These are phyloP conservation scores for Ariopsis seemanni DNA, from an alignment of 2,113 vertebrate species.

Conservation along the genomic window DNA sequence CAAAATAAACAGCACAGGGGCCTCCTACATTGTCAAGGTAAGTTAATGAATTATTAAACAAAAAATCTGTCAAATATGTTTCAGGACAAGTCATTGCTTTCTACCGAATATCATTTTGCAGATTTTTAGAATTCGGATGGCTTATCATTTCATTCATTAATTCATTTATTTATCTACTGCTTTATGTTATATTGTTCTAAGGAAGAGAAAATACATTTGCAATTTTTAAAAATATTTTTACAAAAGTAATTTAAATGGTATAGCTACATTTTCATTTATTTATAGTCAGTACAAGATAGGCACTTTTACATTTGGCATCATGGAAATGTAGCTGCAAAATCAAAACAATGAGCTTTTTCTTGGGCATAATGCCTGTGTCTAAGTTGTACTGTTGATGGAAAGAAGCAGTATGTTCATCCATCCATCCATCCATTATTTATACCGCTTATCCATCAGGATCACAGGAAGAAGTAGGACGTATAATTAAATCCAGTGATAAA, in stretches of 20 bases:
- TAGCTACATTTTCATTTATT: not conserved
- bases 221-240: not conserved
- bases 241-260: not conserved
- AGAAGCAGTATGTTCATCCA: not conserved
- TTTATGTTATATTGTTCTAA: not conserved
- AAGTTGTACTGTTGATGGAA: slow-evolving; percentile 17
- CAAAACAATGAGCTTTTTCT: slow-evolving; percentile 29
- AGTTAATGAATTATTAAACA: slow-evolving; percentile 62
- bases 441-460: too few species aligned
- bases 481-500: slow-evolving; percentile 63
- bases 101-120: slow-evolving; percentile 2
- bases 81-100: not conserved
- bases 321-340: not conserved
- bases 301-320: not conserved
- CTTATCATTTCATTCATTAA: not conserved
- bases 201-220: not conserved
- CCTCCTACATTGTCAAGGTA: slow-evolving; percentile 92
- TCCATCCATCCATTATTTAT: too few species aligned
- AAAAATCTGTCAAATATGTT: not conserved
- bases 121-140: not conserved
- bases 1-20: slow-evolving; percentile 84
- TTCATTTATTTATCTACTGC: slow-evolving; percentile 1
- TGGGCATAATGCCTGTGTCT: slow-evolving; percentile 1
- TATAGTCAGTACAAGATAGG: not conserved
- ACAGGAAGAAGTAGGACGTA: slow-evolving; percentile 56